These are phyloP conservation scores for Graphium colonna DNA, from an alignment of 2,888 invertebrate species.

Conservation along the genomic window DNA sequence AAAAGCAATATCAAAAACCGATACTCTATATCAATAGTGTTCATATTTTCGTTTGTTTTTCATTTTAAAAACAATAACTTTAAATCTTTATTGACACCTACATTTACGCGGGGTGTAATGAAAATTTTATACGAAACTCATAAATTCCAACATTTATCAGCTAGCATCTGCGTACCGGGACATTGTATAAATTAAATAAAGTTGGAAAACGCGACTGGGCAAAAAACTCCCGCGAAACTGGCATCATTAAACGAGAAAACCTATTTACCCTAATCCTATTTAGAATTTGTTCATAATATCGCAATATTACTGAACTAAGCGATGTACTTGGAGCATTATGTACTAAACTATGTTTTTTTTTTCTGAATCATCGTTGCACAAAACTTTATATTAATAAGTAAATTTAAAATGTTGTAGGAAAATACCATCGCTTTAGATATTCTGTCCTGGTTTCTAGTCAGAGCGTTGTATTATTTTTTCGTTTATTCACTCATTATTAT, in stretches of 20 bases:
- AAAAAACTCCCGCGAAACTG: slow-evolving; percentile 54
- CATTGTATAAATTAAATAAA: slow-evolving; percentile 56
- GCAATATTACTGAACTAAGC: slow-evolving; percentile 7
- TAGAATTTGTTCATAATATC: slow-evolving; percentile 27
- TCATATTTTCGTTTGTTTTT: background rate
- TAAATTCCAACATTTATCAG: slow-evolving; percentile 51
- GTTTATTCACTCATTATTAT: background rate
- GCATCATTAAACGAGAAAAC: slow-evolving; percentile 43
- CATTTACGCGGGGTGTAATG: slow-evolving; percentile 6
- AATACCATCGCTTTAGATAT: no score
- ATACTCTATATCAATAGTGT: background rate
- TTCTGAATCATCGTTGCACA: background rate
- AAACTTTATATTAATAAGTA: background rate
- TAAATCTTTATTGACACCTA: slow-evolving; percentile 14
- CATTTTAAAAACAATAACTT: slow-evolving; percentile 2
- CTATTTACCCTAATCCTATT: slow-evolving; percentile 37
- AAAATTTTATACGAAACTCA: slow-evolving; percentile 19
- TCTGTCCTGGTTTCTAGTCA: background rate
- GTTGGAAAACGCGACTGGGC: slow-evolving; percentile 32
- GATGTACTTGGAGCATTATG: slow-evolving; percentile 7
- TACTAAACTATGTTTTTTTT: slow-evolving; percentile 1
- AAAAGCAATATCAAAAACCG: no score
- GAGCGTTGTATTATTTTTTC: background rate
- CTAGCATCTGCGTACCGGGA: slow-evolving; percentile 65
- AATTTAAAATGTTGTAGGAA: background rate